These are phyloP conservation scores for Diplodus sargus DNA, from an alignment of 2,797 vertebrate genomes.

Conservation along the genomic window DNA sequence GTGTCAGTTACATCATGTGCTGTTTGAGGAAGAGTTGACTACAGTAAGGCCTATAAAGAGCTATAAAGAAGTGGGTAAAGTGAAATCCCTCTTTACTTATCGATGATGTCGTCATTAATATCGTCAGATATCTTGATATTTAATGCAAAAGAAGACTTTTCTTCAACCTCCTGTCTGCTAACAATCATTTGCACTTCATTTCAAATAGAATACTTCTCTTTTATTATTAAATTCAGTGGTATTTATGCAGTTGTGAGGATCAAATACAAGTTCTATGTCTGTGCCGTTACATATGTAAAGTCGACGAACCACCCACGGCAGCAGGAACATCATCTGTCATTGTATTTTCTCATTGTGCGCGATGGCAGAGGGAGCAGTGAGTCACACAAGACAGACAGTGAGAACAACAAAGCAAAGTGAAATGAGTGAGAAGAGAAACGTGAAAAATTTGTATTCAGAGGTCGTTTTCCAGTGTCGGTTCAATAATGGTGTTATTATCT, in stretches of 20 bases:
- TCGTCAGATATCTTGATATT: neutral
- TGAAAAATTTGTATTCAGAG: conserved; percentile 33
- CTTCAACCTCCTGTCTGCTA: neutral
- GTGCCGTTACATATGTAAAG: neutral
- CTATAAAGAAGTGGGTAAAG: no score
- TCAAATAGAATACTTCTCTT: no score
- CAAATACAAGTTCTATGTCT: neutral
- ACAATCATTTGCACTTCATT: no score
- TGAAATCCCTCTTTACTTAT: no score
- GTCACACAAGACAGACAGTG: neutral
- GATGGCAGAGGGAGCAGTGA: neutral
- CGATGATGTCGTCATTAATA: neutral
- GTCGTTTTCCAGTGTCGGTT: conserved; percentile 5
- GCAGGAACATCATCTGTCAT: neutral
- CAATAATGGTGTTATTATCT: conserved; percentile 39
- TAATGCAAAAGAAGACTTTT: neutral
- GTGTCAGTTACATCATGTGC: neutral
- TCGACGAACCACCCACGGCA: neutral
- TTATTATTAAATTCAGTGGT: no score
- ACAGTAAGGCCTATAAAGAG: neutral
- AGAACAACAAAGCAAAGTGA: neutral
- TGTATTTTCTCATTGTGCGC: neutral
- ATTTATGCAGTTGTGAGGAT: no score
- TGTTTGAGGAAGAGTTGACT: neutral
- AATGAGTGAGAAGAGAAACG: conserved; percentile 18